Evolutionary conservation across 2,888 invertebrate species (phyloP).

Genomic region (Acanthopleura granulata): DNA sequence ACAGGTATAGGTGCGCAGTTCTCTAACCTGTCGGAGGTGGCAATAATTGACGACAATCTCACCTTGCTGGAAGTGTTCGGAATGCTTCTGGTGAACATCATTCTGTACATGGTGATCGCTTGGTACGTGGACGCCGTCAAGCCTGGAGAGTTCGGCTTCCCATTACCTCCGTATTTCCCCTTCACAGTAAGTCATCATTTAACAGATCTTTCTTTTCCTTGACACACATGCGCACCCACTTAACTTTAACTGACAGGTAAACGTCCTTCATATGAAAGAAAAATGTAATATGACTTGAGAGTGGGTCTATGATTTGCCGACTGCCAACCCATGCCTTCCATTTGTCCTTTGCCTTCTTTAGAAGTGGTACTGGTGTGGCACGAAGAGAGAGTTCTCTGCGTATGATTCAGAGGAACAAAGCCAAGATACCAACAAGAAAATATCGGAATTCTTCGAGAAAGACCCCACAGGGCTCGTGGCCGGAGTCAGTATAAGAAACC

Average conservation of each 20-base stretch:
- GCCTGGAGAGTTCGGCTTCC: constrained; percentile 26
- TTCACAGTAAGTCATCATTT: constrained; percentile 14
- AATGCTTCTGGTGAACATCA: constrained; percentile 73
- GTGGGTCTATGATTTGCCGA: too few relatives aligned
- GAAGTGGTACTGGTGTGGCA: constrained; percentile 37
- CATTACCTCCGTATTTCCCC: constrained; percentile 26
- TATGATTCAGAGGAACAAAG: constrained; percentile 15
- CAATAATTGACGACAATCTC: constrained; percentile 77
- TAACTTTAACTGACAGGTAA: too few relatives aligned
- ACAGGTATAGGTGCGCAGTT: constrained; percentile 61
- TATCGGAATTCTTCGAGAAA: constrained; percentile 64
- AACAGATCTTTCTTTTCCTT: too few relatives aligned
- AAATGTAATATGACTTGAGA: too few relatives aligned
- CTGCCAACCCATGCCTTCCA: too few relatives aligned
- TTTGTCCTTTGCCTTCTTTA: neutral
- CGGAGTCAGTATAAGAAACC: constrained; percentile 71
- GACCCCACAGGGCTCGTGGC: constrained; percentile 70
- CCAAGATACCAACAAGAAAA: neutral
- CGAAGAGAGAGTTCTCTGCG: constrained; percentile 18
- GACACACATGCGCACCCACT: neutral
- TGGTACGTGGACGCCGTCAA: constrained; percentile 25
- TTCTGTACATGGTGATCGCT: constrained; percentile 21
- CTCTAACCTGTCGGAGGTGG: constrained; percentile 66
- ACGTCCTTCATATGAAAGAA: too few relatives aligned
- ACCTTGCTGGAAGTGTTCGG: constrained; percentile 75